Evolutionary conservation across 2,888 invertebrate genomes (phyloP), one percentile per base, ranked within the genome.

Genomic region (Drosophila testacea): DNA sequence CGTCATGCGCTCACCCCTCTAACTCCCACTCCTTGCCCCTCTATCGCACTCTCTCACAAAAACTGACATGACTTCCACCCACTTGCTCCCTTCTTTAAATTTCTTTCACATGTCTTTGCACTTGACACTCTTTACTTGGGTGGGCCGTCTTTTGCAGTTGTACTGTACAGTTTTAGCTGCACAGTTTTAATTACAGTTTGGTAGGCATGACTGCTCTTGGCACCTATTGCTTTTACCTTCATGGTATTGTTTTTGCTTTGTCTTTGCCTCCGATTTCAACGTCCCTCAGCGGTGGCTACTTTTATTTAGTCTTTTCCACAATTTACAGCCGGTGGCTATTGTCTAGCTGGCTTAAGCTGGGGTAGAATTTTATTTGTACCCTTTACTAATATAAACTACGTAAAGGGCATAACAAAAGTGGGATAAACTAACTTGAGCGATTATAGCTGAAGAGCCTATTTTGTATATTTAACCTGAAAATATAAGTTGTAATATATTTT

Each of bases 181-280:
- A 87, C 69, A 69, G 87, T 79, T 76, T 79, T 87, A 87, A 84
- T 84, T 87, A 84, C 83, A 84, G 83, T 84, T 84, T 80, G 1
- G 47, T 4, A 22, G 28, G 32, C 62, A 73, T 38, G 59, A 65
- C 54, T 77, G 68, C 75, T 42, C 67, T 52, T 64, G 76, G 32
- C 32, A 32, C 32, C 32, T 32, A 7, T 32, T 32, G 32, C 9
- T 67, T 63, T 70, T 83, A 79, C 69, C 74, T 60, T 44, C 34
- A 36, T 52, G 42, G 51, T 41, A 46, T 13, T 64, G 61, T 68
- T 61, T 52, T 60, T 52, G 48, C 30, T 16, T 39, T 48, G 57
- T 47, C 28, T n/a, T n/a, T 38, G 61, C 51, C 47, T 59, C 57
- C 36, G 47, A 28, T 63, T 51, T 59, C 56, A 65, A 16, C 56